Evolutionary conservation across 1,140 invertebrate genomes (phyloP), one percentile per base, ranked within the genome.

Genomic region (Chymomyza costata): DNA sequence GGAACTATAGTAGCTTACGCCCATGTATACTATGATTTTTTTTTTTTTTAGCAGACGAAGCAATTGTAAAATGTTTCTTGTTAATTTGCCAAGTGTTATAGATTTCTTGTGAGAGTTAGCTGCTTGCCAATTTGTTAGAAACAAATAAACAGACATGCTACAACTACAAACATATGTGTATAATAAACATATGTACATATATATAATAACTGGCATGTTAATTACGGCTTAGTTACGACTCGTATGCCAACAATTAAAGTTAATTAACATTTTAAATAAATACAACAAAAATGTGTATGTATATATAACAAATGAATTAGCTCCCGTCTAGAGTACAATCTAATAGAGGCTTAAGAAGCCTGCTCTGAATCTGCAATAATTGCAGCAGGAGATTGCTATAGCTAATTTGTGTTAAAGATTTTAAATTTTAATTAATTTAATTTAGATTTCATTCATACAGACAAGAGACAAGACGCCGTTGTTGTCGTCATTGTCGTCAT

Each of bases 171-270:
- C n/a, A n/a, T n/a, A n/a, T n/a, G n/a, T n/a, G n/a, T n/a, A n/a
- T n/a, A n/a, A 54, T 49, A 38, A 39, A 41, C 18, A 64, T 40
- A 37, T 32, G 10, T 16, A 11, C 11, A 35, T 25, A 37, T 46
- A 25, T 8, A 28, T 39, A 51, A 51, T 80, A 67, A 78, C 80
- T 78, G 71, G 63, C 73, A 67, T 71, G 71, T 80, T 78, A 78
- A 78, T 78, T 80, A 57, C 49, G 59, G 58, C 51, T 51, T 67
- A 60, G 71, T 78, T 78, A 78, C 71, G 73, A 67, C 58, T 67
- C 55, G 73, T 35, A 59, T 73, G 67, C 34, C 66, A 78, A 78
- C 73, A 78, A 78, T 78, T 78, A 78, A 73, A 64, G 63, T 63
- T 78, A 78, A 78, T 78, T 78, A 78, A 80, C 71, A 67, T 64